Base-by-base conservation (phyloP, 1,140 invertebrate genomes). In the Trissolcus basalis region DNA sequence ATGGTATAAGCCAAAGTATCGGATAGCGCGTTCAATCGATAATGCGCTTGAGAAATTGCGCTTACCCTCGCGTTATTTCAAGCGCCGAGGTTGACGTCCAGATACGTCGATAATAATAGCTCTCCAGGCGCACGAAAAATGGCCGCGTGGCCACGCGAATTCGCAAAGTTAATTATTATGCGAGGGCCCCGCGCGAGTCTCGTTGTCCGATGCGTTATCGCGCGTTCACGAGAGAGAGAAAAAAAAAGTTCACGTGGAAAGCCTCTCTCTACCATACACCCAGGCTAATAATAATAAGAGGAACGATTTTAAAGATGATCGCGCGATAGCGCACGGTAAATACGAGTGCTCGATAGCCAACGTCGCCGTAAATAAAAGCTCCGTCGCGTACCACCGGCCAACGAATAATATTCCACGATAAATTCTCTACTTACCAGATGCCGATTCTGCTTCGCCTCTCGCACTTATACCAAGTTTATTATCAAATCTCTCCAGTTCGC, bases 291-390 rank as follows among this genome's bases (percentile, higher is more conserved):
- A 63, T 56, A 68, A 59, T 63, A 67, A 60, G 41, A 44, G 56
- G 53, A 48, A 61, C 54, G 64, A 71, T 71, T 71, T 67, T 60
- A 54, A 77, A 77, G 73, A 77, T 77, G 73, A 77, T 71, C 67
- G 67, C 54, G 45, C 67, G 73, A 77, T 77, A 77, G 55, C 55
- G 54, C 48, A 55, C 44, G 73, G 60, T 67, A 70, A 76, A 60
- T 76, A 69, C 65, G 59, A 59, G 32, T 59, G 64, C 58, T 51
- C 64, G 59, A 69, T 69, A 47, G 19, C 53, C 45, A 59, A 14
- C 47, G 56, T 70, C 45, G 65, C 73, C 53, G 60, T 70, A 76
- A 76, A 70, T 76, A 76, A 76, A 76, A 50, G 60, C 60, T 45
- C 48, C 54, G 60, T 58, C 59, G 73, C 59, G 53, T 33, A 27